A percentile compares a stretch with the other conserved stretches of the same genome.
These are phyloP conservation scores for Polypedilum pembai DNA, from an alignment of 1,140 invertebrate species.

Conservation along the genomic window DNA sequence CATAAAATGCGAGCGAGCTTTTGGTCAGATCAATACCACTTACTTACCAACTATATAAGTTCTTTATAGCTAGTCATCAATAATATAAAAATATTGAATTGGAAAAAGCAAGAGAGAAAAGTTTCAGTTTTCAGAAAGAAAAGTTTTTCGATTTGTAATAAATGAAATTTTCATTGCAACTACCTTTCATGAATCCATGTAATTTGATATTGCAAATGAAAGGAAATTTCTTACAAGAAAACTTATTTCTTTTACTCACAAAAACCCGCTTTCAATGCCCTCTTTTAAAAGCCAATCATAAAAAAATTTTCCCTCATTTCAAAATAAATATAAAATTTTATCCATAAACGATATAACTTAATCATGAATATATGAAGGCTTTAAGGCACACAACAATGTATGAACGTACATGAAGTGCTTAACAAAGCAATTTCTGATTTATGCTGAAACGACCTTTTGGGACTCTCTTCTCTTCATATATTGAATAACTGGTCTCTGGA, in stretches of 20 bases:
- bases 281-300: too few species aligned
- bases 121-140: neutral
- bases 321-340: too few species aligned
- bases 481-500: constrained; percentile 4
- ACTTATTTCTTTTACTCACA: neutral
- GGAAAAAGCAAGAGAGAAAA: too few species aligned
- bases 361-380: too few species aligned
- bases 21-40: too few species aligned
- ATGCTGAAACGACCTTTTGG: constrained; percentile 10
- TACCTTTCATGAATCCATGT: neutral
- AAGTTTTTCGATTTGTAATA: constrained; percentile 8
- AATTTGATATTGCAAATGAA: neutral
- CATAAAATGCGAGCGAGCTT: too few species aligned
- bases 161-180: constrained; percentile 10
- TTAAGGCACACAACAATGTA: neutral
- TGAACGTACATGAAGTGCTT: constrained; percentile 9
- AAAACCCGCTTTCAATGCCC: too few species aligned
- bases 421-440: constrained; percentile 13
- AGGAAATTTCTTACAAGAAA: neutral
- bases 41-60: too few species aligned
- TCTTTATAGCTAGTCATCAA: too few species aligned
- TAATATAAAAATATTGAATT: too few species aligned
- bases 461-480: neutral
- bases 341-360: too few species aligned
- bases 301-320: too few species aligned